Evolutionary conservation across 2,888 invertebrate genomes (phyloP), one percentile per base, ranked within the genome.

Genomic region (Netelia virgata): DNA sequence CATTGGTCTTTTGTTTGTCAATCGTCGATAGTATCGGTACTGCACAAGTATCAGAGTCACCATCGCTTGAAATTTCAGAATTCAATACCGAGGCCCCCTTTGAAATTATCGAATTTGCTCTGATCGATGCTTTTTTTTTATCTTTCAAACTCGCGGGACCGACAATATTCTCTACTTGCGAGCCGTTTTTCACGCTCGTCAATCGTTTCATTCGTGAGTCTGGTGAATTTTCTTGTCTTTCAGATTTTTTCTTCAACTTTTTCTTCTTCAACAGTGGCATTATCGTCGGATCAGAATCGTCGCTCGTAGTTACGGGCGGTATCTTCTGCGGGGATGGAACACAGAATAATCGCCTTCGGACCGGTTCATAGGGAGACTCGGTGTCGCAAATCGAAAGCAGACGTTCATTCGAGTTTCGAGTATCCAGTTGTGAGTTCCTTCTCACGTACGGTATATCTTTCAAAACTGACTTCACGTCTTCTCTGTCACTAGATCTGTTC

Each of bases 381-480:
- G 61, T 75, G 63, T 89, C 87, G 28, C 89, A 90, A 5, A 90
- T 10, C 0, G 9, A 69, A n/a, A 0, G 28, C 61, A 88, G 82
- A 1, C 6, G 23, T 70, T 86, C 84, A 14, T 63, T 61, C 50
- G 86, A 61, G 23, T 77, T 41, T 83, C 59, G 73, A 1, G 63
- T 16, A 76, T 84, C 64, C 69, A 47, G 28, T 23, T 75, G 9
- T 50, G 66, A 81, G 64, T 79, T 75, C 66, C 69, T 83, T 47
- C 36, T 79, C n/a, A 82, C 82, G 64, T 66, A 81, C 16, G 88
- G 85, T 63, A 82, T 77, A 11, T 82, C 68, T 84, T 72, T 82
- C 53, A 82, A 85, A 70, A 68, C 28, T 66, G 74, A 47, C 53
- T 36, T 78, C 47, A 18, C 57, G 16, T 68, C 68, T 47, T 84